Evolutionary conservation across 2,888 invertebrate genomes (phyloP).

Genomic region (Spilosoma lubricipeda): DNA sequence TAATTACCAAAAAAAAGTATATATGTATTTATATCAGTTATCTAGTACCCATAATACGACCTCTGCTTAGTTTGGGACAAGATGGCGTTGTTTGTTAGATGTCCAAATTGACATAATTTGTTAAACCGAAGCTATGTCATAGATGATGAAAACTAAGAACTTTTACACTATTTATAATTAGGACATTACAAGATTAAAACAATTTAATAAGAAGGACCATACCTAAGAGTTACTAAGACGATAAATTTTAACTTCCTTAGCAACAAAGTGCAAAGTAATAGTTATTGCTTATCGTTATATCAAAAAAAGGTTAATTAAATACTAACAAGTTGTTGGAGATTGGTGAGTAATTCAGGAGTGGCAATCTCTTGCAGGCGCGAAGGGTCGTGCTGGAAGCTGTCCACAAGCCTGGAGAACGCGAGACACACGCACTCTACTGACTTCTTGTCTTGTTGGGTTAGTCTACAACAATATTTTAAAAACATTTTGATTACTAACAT

Average conservation of each 20-base stretch:
- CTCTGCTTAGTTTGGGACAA: too few relatives aligned
- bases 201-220: neutral
- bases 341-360: conserved; percentile 95
- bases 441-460: conserved; percentile 97
- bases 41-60: too few relatives aligned
- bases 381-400: conserved; percentile 97
- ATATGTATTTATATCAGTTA: too few relatives aligned
- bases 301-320: neutral
- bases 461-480: conserved; percentile 67
- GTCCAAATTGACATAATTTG: too few relatives aligned
- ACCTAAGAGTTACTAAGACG: neutral
- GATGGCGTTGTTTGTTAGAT: too few relatives aligned
- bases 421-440: conserved; percentile 99
- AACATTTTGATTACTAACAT: neutral
- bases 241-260: neutral
- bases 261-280: neutral
- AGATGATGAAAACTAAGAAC: too few relatives aligned
- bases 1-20: too few relatives aligned
- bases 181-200: neutral
- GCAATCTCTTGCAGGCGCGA: conserved; percentile 97
- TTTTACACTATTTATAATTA: neutral
- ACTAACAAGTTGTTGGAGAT: conserved; percentile 95
- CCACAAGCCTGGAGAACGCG: conserved; percentile 98
- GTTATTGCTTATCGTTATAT: neutral
- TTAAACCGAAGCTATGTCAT: too few relatives aligned